Conservation (phyloP, 1,140 invertebrate genomes). For the Aphelenchoides fujianensis region DNA sequence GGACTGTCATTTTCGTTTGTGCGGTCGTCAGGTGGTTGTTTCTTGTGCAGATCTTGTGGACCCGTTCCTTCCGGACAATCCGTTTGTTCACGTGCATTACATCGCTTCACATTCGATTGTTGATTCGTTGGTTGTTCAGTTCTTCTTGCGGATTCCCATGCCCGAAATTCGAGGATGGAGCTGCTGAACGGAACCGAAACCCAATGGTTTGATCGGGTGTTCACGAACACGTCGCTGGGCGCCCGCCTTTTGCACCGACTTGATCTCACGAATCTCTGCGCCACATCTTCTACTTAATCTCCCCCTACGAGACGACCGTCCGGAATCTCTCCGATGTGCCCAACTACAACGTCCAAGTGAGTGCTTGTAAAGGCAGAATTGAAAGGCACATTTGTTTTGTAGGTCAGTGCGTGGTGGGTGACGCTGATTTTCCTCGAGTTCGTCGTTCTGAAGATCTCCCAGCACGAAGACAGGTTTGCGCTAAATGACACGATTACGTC, state of each 20-base stretch:
- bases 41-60: too few relatives aligned
- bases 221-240: constrained; percentile 60
- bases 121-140: too few relatives aligned
- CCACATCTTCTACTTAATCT: constrained; percentile 58
- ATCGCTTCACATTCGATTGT: too few relatives aligned
- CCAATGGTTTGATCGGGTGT: constrained; percentile 45
- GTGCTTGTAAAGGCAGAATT: background rate
- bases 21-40: too few relatives aligned
- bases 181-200: constrained; percentile 17
- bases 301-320: constrained; percentile 56
- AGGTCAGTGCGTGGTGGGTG: constrained; percentile 61
- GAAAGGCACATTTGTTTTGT: constrained; percentile 35
- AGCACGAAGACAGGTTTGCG: constrained; percentile 58
- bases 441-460: constrained; percentile 44
- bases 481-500: constrained; percentile 61
- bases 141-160: too few relatives aligned
- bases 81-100: too few relatives aligned
- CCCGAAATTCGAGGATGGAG: constrained; percentile 20
- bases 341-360: constrained; percentile 60
- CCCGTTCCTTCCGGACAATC: too few relatives aligned
- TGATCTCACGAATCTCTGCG: constrained; percentile 56
- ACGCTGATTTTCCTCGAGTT: constrained; percentile 57
- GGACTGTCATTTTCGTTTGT: too few relatives aligned
- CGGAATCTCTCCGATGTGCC: constrained; percentile 53
- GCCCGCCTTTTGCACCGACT: constrained; percentile 50